These are phyloP conservation scores for Acanthiza pusilla DNA, from an alignment of 2,797 vertebrate genomes.

Conservation along the genomic window DNA sequence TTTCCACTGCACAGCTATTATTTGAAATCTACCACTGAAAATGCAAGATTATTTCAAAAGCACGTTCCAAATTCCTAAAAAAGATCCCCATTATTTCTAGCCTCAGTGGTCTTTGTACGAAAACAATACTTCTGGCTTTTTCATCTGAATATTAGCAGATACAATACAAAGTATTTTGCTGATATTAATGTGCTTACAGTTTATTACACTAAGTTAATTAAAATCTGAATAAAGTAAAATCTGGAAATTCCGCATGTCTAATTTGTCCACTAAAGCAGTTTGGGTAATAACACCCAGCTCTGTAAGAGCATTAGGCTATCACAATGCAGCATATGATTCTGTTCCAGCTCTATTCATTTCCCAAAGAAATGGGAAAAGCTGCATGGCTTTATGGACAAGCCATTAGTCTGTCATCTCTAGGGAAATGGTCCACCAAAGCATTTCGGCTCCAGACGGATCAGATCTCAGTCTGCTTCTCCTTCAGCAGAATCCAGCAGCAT, in stretches of 20 bases:
- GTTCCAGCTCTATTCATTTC: conserved; percentile 34
- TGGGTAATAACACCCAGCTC: conserved; percentile 44
- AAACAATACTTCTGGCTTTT: conserved; percentile 52
- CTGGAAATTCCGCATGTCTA: conserved; percentile 67
- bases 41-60: conserved; percentile 4
- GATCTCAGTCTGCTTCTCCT: conserved; percentile 12
- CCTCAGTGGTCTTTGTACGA: conserved; percentile 16
- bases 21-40: not conserved
- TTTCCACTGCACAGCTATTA: not conserved
- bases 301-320: conserved; percentile 70
- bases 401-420: conserved; percentile 24
- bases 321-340: conserved; percentile 31
- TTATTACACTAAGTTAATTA: conserved; percentile 79
- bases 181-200: conserved; percentile 76
- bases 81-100: not conserved
- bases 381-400: not conserved
- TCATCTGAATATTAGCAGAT: conserved; percentile 53
- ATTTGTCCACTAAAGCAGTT: conserved; percentile 67
- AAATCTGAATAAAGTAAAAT: conserved; percentile 71
- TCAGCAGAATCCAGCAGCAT: not conserved
- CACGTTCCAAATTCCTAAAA: not conserved
- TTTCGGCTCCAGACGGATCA: conserved; percentile 7
- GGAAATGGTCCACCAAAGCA: not conserved
- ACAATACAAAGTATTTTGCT: conserved; percentile 58
- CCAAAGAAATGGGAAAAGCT: conserved; percentile 24